phyloP scores from a whole-genome alignment of 2,888 invertebrate genomes.

The Gymnocheta viridis region DNA sequence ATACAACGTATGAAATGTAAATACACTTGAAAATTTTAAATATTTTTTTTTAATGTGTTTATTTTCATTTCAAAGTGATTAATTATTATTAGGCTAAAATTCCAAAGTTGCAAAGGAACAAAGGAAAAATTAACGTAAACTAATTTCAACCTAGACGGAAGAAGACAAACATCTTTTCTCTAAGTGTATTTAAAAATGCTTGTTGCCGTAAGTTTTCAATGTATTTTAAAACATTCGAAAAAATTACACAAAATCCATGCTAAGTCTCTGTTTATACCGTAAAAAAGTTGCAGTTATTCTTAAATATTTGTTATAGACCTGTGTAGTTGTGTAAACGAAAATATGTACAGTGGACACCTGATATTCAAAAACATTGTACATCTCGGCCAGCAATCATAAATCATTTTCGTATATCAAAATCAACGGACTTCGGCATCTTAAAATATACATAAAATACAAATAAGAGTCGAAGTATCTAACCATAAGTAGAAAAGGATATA shows the following conservation, averaged over 20 bases:
- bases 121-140: no score
- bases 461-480: no score
- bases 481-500: no score
- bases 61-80: not conserved
- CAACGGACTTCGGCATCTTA: no score
- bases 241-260: conserved; percentile 37
- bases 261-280: conserved; percentile 53
- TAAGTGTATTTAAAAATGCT: not conserved
- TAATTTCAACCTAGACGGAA: no score
- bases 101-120: no score
- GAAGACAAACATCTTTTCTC: no score
- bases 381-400: not conserved
- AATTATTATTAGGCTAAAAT: no score
- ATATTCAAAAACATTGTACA: not conserved
- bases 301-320: not conserved
- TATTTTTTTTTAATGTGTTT: conserved; percentile 12
- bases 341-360: not conserved
- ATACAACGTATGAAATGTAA: not conserved
- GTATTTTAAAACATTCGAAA: conserved; percentile 18
- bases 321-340: not conserved
- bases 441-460: no score
- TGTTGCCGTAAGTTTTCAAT: not conserved
- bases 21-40: conserved; percentile 26
- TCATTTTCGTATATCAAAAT: no score
- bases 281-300: conserved; percentile 39